These are phyloP conservation scores for Myrmecobius fasciatus DNA, from an alignment of 2,113 vertebrate species.

Conservation along the genomic window DNA sequence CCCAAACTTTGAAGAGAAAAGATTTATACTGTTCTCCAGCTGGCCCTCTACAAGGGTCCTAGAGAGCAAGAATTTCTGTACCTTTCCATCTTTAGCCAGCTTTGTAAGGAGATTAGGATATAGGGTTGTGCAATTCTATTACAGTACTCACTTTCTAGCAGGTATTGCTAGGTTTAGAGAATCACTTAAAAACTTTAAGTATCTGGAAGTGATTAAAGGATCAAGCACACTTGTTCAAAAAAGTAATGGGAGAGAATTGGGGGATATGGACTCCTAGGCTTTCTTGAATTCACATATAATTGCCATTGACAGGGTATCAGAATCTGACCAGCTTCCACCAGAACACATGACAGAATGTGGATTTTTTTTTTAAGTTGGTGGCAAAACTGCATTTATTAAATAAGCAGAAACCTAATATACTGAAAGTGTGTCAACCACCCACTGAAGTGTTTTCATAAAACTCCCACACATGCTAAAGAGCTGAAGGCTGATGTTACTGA, in stretches of 20 bases:
- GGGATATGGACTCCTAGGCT: background rate
- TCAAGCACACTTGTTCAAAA: fast-evolving
- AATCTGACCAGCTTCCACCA: background rate
- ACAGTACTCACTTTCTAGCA: background rate
- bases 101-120: background rate
- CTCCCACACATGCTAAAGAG: slow-evolving; percentile 69
- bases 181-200: background rate
- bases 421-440: slow-evolving; percentile 75
- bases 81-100: background rate
- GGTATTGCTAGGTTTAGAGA: background rate
- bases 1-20: background rate
- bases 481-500: slow-evolving; percentile 71
- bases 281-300: background rate
- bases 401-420: slow-evolving; percentile 71
- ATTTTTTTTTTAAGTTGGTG: slow-evolving; percentile 64
- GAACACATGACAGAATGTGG: background rate
- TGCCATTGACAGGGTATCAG: background rate
- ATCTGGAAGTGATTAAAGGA: background rate
- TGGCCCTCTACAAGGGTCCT: background rate
- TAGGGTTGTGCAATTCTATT: too few relatives aligned
- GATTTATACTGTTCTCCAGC: background rate
- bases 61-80: background rate
- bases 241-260: background rate
- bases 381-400: slow-evolving; percentile 70
- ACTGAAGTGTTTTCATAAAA: slow-evolving; percentile 74